These are phyloP conservation scores for Aporophyla nigra DNA, from an alignment of 2,888 invertebrate species.

Conservation along the genomic window DNA sequence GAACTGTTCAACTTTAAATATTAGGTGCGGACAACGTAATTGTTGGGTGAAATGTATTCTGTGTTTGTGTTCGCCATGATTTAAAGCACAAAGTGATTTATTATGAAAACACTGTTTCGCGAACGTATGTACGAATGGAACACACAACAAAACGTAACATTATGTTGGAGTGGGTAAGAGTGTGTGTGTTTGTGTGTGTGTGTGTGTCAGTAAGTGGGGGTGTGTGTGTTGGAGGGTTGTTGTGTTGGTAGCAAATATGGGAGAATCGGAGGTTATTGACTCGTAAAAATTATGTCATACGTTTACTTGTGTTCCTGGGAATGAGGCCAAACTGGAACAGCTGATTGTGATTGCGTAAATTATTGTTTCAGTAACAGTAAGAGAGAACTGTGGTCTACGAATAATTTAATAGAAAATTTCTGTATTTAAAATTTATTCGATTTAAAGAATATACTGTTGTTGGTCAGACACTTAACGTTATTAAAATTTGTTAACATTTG, in stretches of 20 bases:
- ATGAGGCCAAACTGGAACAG: conserved; percentile 29
- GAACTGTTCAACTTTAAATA: conserved; percentile 68
- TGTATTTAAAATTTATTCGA: background rate
- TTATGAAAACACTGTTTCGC: conserved; percentile 57
- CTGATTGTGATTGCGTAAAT: conserved; percentile 33
- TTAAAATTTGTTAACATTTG: conserved; percentile 11
- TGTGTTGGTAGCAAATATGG: conserved; percentile 38
- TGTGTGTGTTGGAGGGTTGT: conserved; percentile 38
- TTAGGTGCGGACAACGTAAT: conserved; percentile 70
- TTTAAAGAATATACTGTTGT: background rate
- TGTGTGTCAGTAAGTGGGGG: conserved; percentile 1
- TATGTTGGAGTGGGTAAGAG: conserved; percentile 1
- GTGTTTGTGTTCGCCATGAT: conserved; percentile 62
- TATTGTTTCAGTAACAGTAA: conserved; percentile 4
- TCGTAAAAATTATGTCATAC: conserved; percentile 57
- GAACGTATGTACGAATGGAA: conserved; percentile 46
- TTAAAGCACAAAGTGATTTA: conserved; percentile 65
- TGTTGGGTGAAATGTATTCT: conserved; percentile 60
- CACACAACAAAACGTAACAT: conserved; percentile 28
- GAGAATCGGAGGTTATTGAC: conserved; percentile 61
- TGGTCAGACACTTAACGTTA: background rate
- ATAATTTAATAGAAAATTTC: background rate
- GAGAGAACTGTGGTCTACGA: background rate
- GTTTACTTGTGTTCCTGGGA: conserved; percentile 35
- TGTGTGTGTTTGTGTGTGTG: background rate